Conservation (phyloP, 2,888 invertebrate genomes). For the Zygothrica quintamaculata region DNA sequence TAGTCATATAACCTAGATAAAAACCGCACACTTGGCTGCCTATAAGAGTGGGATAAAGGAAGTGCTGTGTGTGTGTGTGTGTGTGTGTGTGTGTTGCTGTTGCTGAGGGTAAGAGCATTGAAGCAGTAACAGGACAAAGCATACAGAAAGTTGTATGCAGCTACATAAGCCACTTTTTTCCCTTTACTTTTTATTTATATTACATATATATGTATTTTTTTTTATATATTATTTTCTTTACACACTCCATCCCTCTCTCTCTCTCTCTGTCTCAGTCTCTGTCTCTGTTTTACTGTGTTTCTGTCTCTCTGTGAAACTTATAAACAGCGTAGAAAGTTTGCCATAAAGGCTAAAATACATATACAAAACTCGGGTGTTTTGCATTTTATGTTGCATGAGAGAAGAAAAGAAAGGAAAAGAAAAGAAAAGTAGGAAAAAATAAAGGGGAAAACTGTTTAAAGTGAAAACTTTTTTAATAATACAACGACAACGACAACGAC, state of each 20-base stretch:
- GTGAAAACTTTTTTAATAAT: conserved; percentile 74
- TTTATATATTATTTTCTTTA: conserved; percentile 5
- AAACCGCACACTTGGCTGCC: conserved; percentile 73
- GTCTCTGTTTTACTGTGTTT: background rate
- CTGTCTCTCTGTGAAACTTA: conserved; percentile 58
- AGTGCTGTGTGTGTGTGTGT: background rate
- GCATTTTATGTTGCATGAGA: conserved; percentile 72
- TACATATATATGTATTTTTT: too few species aligned
- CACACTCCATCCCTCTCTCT: background rate
- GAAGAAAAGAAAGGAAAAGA: too few species aligned
- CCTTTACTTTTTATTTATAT: background rate
- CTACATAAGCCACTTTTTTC: conserved; percentile 48
- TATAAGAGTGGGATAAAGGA: conserved; percentile 20
- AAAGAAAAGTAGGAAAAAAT: conserved; percentile 30
- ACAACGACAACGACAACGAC: conserved; percentile 55
- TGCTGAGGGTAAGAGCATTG: background rate
- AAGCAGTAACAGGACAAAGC: conserved; percentile 58
- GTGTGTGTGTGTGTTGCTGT: too few species aligned
- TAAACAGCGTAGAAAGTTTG: conserved; percentile 74
- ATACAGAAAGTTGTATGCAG: conserved; percentile 62
- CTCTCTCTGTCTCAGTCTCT: background rate
- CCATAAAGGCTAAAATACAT: conserved; percentile 70
- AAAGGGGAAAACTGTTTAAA: conserved; percentile 64
- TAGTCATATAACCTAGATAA: conserved; percentile 66
- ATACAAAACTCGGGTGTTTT: conserved; percentile 69